Conservation (phyloP, 2,113 vertebrate genomes). For the Vimba vimba region DNA sequence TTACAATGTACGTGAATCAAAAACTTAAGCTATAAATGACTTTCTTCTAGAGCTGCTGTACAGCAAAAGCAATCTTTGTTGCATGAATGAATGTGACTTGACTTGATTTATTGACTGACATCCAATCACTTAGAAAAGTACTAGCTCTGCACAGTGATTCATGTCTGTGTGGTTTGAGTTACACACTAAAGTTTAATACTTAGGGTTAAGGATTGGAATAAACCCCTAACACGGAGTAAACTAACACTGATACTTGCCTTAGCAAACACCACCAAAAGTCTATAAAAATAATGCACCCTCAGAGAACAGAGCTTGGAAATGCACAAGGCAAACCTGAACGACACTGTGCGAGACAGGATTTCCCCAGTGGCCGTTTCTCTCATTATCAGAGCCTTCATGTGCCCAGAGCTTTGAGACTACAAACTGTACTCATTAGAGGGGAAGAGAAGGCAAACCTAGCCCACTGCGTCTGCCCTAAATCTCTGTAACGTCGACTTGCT, state of each 20-base stretch:
- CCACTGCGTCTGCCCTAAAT: slow-evolving; percentile 42
- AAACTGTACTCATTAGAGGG: slow-evolving; percentile 38
- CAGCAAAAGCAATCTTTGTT: no score
- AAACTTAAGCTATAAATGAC: no score
- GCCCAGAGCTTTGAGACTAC: slow-evolving; percentile 24
- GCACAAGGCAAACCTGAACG: slow-evolving; percentile 8
- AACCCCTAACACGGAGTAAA: not conserved
- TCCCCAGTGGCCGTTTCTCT: slow-evolving; percentile 34
- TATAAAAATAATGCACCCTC: not conserved
- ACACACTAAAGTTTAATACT: not conserved
- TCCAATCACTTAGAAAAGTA: not conserved
- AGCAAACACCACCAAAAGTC: not conserved
- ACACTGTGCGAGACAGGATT: slow-evolving; percentile 21
- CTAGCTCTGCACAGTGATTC: not conserved
- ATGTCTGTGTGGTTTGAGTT: not conserved
- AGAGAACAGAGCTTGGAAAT: slow-evolving; percentile 10
- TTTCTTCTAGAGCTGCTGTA: no score
- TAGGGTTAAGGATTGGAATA: not conserved
- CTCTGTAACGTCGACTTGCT: slow-evolving; percentile 35
- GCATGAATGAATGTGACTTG: no score
- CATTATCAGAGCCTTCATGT: slow-evolving; percentile 32
- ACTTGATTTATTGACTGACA: not conserved
- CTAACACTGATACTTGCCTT: not conserved
- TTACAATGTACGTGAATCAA: no score
- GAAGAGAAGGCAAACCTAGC: slow-evolving; percentile 32